Conservation (phyloP, 1,140 invertebrate genomes). For the Bombus polaris region DNA sequence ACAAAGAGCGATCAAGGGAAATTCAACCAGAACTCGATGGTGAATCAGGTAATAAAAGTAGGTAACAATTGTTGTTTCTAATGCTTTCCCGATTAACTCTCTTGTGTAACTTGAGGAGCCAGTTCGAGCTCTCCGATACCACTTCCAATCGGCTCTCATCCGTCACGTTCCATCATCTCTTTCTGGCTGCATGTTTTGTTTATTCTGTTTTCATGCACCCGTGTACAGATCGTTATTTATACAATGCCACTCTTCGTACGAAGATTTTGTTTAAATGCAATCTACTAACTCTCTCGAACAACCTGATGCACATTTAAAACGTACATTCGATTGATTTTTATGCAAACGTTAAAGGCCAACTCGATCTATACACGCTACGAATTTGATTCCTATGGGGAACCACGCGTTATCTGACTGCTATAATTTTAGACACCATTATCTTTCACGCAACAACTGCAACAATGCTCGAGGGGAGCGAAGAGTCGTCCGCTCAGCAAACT, state of each 20-base stretch:
- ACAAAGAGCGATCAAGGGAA: slow-evolving; percentile 86
- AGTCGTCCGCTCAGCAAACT: slow-evolving; percentile 85
- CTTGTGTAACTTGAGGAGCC: slow-evolving; percentile 24
- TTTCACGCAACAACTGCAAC: slow-evolving; percentile 91
- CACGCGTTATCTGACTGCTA: slow-evolving; percentile 41
- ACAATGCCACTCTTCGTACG: background rate
- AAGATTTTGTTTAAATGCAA: background rate
- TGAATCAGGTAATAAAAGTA: slow-evolving; percentile 80
- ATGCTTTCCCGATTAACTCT: slow-evolving; percentile 47
- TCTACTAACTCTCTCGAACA: background rate
- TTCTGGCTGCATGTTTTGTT: slow-evolving; percentile 45
- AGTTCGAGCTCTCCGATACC: slow-evolving; percentile 51
- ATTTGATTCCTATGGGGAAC: background rate
- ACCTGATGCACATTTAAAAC: background rate
- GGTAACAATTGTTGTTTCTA: slow-evolving; percentile 25
- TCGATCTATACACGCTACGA: slow-evolving; percentile 41
- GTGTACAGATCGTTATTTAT: slow-evolving; percentile 41
- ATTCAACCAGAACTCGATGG: slow-evolving; percentile 81
- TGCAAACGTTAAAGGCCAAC: background rate
- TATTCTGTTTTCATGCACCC: slow-evolving; percentile 40
- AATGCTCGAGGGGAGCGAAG: slow-evolving; percentile 84
- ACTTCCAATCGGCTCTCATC: slow-evolving; percentile 49
- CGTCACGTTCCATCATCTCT: slow-evolving; percentile 22
- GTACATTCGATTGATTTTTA: background rate
- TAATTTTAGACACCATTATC: slow-evolving; percentile 83